Percentiles rank a stretch among this genome's conserved stretches.
phyloP scores from a whole-genome alignment of 2,113 vertebrate species.

The Pteruthius melanotis region DNA sequence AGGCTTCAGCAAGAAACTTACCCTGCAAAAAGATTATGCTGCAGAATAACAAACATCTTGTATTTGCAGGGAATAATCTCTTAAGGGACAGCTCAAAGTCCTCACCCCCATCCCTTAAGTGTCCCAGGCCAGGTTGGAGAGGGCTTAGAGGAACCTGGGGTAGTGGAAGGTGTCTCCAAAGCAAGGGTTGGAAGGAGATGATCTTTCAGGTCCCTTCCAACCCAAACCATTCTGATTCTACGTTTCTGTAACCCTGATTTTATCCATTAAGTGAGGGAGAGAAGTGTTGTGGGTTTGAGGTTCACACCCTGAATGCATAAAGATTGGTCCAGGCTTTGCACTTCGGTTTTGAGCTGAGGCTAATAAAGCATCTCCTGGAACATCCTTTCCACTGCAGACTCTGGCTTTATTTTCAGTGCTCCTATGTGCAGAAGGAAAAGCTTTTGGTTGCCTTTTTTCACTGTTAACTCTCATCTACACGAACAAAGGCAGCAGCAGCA shows the following conservation, averaged over 20 bases:
- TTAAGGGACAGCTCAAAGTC: background rate
- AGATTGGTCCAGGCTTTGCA: background rate
- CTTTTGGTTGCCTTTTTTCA: background rate
- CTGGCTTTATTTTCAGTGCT: background rate
- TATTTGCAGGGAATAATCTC: background rate
- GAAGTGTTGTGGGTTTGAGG: background rate
- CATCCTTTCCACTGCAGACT: background rate
- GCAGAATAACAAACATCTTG: rapidly evolving
- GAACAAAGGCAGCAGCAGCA: background rate
- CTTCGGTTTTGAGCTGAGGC: background rate
- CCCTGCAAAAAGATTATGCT: background rate
- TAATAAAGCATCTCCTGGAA: background rate
- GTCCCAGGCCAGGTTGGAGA: rapidly evolving
- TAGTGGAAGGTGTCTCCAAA: background rate
- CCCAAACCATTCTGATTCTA: background rate
- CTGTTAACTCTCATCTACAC: background rate
- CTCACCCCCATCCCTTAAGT: background rate
- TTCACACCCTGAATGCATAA: background rate
- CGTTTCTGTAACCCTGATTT: background rate
- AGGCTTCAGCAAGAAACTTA: background rate
- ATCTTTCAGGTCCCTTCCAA: background rate
- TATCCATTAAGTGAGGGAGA: background rate
- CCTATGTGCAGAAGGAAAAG: background rate
- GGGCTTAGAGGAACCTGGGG: background rate
- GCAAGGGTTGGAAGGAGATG: background rate